A percentile compares a stretch with the other conserved stretches of the same genome.
Conservation (phyloP, 2,797 vertebrate genomes). For the Pangasius sanitwongsei region DNA sequence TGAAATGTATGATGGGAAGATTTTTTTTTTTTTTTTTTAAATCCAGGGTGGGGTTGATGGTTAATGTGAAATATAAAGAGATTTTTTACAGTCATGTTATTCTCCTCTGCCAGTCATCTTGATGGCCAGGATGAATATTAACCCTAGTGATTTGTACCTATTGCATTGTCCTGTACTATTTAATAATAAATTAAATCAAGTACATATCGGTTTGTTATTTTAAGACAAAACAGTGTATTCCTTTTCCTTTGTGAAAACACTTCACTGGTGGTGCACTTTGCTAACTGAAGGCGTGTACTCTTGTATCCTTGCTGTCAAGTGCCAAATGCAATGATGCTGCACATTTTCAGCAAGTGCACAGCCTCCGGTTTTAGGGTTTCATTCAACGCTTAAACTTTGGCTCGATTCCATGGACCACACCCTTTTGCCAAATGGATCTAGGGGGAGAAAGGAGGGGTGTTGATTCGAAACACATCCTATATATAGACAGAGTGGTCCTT, state of each 20-base stretch:
- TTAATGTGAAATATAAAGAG: neutral
- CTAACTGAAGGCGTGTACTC: neutral
- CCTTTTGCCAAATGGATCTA: conserved; percentile 9
- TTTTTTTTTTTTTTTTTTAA: neutral
- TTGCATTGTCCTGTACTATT: neutral
- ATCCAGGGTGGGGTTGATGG: neutral
- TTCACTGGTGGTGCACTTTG: neutral
- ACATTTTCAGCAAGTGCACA: conserved; percentile 10
- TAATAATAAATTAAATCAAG: neutral
- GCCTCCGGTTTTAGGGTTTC: neutral
- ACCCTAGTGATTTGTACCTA: neutral
- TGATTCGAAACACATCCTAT: conserved; percentile 25
- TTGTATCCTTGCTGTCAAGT: neutral
- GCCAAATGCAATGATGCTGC: conserved; percentile 28
- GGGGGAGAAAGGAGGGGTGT: neutral
- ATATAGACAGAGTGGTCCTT: conserved; percentile 40
- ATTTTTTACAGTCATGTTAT: neutral
- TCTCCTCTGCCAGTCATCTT: neutral
- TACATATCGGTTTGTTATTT: neutral
- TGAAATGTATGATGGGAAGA: neutral
- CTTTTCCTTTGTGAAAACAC: too few species aligned
- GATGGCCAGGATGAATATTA: neutral
- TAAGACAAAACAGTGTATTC: neutral
- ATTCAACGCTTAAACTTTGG: neutral
- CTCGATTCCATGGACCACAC: conserved; percentile 30